Base-by-base conservation (phyloP, 2,888 invertebrate genomes). In the Orthonevra nobilis region DNA sequence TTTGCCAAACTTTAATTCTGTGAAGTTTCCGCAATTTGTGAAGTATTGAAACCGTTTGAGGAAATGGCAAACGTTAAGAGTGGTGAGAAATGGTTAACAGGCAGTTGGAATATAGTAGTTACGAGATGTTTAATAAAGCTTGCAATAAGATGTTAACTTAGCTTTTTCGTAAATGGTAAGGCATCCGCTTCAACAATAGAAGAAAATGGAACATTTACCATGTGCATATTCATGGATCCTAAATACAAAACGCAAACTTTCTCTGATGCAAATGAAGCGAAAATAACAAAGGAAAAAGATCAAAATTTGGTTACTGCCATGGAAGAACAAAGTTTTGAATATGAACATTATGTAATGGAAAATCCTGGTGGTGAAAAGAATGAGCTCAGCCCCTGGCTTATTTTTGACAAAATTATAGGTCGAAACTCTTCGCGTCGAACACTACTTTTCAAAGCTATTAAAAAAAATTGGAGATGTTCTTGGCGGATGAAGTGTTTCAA, bases 201-300 rank as follows among this genome's bases (percentile, higher is more conserved):
- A 34, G 12, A 20, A 19, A 50, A 34, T 20, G 20, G 20, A 34
- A 34, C 10, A 4, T 20, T 50, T 20, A 34, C 50, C 12, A 3
- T 50, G 10, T 50, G 50, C 20, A 50, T 20, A 50, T 34, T 50
- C 12, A 34, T 50, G 34, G 50, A 48, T 14, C 50, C 50, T 12
- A 10, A 34, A 12, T 50, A 17, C 9, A 50, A 50, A 34, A 20
- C 34, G 50, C 34, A 19, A 9, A 10, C 20, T 19, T 50, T 50
- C 20, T 34, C 34, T 20, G 32, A 50, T 14, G 6, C 15, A 30
- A n/a, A 14, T 15, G 28, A 15, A 5, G 48, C 48, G 4, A 48
- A 4, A 17, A 30, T 17, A 28, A 19, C 34, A 9, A 50, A 50
- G 19, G 32, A 50, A 19, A 12, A 0, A 19, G 20, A 12, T 34